Evolutionary conservation across 2,888 invertebrate species (phyloP).

Genomic region (Pardosa pseudoannulata): DNA sequence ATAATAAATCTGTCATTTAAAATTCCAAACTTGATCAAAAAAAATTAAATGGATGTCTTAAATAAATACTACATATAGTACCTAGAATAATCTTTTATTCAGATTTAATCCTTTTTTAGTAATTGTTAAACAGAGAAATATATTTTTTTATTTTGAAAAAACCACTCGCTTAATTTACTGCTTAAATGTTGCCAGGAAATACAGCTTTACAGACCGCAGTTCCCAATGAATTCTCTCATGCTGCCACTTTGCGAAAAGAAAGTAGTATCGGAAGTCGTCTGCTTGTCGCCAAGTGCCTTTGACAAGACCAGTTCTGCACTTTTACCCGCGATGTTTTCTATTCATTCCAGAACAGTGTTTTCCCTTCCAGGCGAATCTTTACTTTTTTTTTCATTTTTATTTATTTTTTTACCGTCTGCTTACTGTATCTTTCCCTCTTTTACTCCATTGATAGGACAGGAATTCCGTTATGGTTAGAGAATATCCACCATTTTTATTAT

Average conservation of each 20-base stretch:
- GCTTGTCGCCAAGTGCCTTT: slow-evolving; percentile 66
- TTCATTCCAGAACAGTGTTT: slow-evolving; percentile 43
- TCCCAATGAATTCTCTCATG: slow-evolving; percentile 34
- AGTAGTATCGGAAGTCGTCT: slow-evolving; percentile 59
- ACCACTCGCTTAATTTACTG: not conserved
- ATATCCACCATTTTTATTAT: too few relatives aligned
- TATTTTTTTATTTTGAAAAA: too few relatives aligned
- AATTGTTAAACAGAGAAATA: too few relatives aligned
- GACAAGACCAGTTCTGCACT: slow-evolving; percentile 49
- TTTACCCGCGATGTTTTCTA: slow-evolving; percentile 60
- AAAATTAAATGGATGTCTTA: too few relatives aligned
- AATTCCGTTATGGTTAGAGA: not conserved
- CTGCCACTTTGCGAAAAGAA: slow-evolving; percentile 32
- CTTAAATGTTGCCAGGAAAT: not conserved
- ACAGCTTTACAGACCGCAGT: slow-evolving; percentile 5
- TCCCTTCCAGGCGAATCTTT: not conserved
- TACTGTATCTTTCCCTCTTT: not conserved
- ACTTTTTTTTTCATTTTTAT: too few relatives aligned
- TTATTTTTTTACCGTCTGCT: too few relatives aligned
- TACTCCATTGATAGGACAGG: not conserved
- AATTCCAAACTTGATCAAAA: too few relatives aligned
- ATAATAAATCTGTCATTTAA: too few relatives aligned
- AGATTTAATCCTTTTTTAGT: too few relatives aligned
- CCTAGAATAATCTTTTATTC: too few relatives aligned
- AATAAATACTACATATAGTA: too few relatives aligned